Evolutionary conservation across 2,888 invertebrate genomes (phyloP).

Genomic region (Eupeodes luniger): DNA sequence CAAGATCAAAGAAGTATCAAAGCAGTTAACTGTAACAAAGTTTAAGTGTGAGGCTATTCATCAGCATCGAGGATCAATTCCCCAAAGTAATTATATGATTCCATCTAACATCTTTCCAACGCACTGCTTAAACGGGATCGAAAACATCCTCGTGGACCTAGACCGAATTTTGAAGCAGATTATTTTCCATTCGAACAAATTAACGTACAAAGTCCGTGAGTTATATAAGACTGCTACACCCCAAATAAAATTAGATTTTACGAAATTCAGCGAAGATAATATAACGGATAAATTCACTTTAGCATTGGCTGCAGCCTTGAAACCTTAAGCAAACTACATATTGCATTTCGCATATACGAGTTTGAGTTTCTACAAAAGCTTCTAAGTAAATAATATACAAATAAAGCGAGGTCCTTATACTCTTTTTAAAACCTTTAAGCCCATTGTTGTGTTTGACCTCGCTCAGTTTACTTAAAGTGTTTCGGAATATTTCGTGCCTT

Average conservation of each 20-base stretch:
- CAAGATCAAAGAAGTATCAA: too few relatives aligned
- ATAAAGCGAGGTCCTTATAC: constrained; percentile 79
- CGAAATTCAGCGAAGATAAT: constrained; percentile 73
- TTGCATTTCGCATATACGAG: constrained; percentile 85
- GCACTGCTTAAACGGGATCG: too few relatives aligned
- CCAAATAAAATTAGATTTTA: constrained; percentile 76
- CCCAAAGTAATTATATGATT: too few relatives aligned
- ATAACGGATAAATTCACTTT: constrained; percentile 84
- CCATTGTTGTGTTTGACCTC: too few relatives aligned
- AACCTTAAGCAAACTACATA: constrained; percentile 82
- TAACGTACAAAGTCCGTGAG: constrained; percentile 75
- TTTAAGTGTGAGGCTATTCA: too few relatives aligned
- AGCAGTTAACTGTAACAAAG: too few relatives aligned
- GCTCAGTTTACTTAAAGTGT: too few relatives aligned
- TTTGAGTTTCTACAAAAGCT: constrained; percentile 85
- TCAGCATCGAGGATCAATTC: too few relatives aligned
- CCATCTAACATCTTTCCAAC: too few relatives aligned
- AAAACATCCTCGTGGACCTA: too few relatives aligned
- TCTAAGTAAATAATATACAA: constrained; percentile 81
- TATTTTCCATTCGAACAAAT: constrained; percentile 85
- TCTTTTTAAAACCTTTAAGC: too few relatives aligned
- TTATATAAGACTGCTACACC: constrained; percentile 77
- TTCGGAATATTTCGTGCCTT: neutral
- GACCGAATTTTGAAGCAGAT: constrained; percentile 82
- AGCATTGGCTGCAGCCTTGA: constrained; percentile 81